Conservation (phyloP, 2,113 vertebrate species). For the Passer montanus region DNA sequence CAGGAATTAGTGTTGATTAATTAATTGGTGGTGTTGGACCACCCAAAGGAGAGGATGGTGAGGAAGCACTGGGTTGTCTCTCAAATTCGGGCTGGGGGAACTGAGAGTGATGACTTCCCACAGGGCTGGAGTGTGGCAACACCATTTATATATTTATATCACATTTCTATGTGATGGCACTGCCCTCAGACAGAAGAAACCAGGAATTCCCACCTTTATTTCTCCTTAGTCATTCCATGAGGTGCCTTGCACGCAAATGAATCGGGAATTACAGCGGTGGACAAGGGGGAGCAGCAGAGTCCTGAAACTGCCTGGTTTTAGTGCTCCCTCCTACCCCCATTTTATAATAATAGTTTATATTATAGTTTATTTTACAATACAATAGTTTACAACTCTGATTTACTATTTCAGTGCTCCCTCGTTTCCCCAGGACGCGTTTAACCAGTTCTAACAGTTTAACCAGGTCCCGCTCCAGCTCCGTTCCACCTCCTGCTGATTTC, state of each 20-base stretch:
- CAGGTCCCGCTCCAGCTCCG: background rate
- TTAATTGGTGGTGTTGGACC: background rate
- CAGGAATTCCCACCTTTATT: background rate
- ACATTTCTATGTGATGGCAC: fast-evolving
- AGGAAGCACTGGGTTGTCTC: background rate
- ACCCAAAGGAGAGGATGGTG: background rate
- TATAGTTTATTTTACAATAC: too few relatives aligned
- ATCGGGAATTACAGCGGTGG: background rate
- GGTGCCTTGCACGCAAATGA: background rate
- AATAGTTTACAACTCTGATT: too few relatives aligned
- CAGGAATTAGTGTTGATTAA: background rate
- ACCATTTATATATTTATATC: too few relatives aligned
- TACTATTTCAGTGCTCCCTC: background rate
- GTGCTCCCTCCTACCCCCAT: background rate
- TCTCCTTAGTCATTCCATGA: background rate
- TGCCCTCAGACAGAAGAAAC: background rate
- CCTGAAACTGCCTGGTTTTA: background rate
- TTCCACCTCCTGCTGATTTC: background rate
- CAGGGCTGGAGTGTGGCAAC: fast-evolving
- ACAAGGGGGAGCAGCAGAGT: background rate
- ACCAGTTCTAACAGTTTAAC: background rate
- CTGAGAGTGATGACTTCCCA: background rate
- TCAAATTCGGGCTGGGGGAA: background rate
- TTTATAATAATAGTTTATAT: too few relatives aligned
- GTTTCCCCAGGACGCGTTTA: fast-evolving